Evolutionary conservation across 2,113 vertebrate genomes (phyloP).

Genomic region (Corapipo altera): DNA sequence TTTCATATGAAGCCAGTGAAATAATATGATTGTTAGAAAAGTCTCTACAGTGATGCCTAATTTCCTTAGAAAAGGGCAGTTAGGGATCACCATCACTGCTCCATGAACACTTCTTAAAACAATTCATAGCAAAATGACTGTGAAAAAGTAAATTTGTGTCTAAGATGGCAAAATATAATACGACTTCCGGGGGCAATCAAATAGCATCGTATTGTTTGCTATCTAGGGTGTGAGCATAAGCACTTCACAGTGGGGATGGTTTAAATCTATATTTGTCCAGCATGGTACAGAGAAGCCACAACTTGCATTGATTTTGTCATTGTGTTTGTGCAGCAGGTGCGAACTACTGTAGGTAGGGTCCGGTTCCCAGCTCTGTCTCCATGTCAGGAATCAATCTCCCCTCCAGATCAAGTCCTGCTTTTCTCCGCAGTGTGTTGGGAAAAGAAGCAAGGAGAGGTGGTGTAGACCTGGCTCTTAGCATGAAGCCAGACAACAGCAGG

Average conservation of each 20-base stretch:
- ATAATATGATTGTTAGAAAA: slow-evolving; percentile 56
- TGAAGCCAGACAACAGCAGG: neutral
- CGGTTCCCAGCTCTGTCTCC: neutral
- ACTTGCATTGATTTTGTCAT: slow-evolving; percentile 29
- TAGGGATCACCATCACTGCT: neutral
- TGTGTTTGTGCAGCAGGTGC: slow-evolving; percentile 10
- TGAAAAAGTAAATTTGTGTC: neutral
- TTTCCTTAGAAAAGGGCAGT: neutral
- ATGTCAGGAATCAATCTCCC: neutral
- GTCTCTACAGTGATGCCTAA: slow-evolving; percentile 24
- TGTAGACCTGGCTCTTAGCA: neutral
- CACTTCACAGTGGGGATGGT: neutral
- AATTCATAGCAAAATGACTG: neutral
- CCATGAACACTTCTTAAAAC: neutral
- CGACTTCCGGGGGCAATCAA: neutral
- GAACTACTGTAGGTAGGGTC: neutral
- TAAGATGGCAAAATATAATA: neutral
- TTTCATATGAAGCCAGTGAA: slow-evolving; percentile 63
- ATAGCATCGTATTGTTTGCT: neutral
- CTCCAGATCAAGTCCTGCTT: neutral
- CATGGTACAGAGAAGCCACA: neutral
- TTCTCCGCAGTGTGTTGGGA: neutral
- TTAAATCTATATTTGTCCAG: slow-evolving; percentile 33
- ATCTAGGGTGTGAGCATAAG: neutral
- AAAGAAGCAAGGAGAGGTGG: neutral